phyloP scores from a whole-genome alignment of 1,140 invertebrate species.

The Physella acuta region DNA sequence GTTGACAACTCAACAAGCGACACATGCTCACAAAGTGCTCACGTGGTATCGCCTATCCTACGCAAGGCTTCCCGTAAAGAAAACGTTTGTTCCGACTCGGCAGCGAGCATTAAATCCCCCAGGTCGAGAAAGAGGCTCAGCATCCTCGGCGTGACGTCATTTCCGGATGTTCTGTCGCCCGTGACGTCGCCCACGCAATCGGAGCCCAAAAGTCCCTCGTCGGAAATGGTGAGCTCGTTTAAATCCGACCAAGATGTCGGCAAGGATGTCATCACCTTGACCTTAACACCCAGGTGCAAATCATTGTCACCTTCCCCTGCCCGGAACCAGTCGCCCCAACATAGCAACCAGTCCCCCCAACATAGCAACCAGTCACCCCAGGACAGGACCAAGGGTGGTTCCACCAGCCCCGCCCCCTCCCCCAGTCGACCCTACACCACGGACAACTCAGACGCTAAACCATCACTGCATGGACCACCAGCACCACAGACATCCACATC shows the following conservation, averaged over 20 bases:
- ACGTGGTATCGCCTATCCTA: background rate
- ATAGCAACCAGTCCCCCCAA: no score
- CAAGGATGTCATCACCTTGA: no score
- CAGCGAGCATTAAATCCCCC: background rate
- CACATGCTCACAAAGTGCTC: background rate
- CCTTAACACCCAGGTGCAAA: background rate
- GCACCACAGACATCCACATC: no score
- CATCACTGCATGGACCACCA: background rate
- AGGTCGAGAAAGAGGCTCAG: background rate
- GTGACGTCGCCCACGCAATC: conserved; percentile 8
- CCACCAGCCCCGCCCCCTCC: background rate
- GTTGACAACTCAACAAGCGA: background rate
- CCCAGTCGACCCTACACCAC: background rate
- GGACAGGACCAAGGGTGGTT: background rate
- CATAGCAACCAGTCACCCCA: background rate
- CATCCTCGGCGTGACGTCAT: conserved; percentile 2
- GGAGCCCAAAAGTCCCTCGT: background rate
- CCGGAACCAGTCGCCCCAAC: no score
- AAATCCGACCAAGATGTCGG: no score
- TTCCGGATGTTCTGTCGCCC: conserved; percentile 11
- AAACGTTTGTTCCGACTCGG: conserved; percentile 12
- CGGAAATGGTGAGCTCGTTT: background rate
- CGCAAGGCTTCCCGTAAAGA: conserved; percentile 11
- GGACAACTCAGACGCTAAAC: background rate
- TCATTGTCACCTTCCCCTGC: background rate